Evolutionary conservation across 2,113 vertebrate species (phyloP).

Genomic region (Cyprinodon tularosa): DNA sequence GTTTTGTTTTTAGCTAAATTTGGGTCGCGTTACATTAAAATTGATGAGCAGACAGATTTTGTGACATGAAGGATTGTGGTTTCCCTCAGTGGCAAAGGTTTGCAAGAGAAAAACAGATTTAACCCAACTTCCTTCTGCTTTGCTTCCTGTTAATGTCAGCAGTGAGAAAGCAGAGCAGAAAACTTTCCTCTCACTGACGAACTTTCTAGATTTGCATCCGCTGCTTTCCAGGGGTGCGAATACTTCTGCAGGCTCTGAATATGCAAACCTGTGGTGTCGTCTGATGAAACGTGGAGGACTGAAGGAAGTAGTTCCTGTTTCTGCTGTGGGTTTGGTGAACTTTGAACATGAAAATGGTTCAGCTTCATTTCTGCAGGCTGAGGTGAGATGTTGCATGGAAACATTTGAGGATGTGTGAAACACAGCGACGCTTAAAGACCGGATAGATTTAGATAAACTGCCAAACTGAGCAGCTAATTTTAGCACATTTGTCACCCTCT

Average conservation of each 20-base stretch:
- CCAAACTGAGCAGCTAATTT: no score
- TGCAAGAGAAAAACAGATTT: not conserved
- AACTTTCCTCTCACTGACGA: not conserved
- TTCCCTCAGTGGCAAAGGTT: not conserved
- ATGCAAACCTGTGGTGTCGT: not conserved
- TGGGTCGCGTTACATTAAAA: no score
- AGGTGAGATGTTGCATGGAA: no score
- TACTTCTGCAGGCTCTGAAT: not conserved
- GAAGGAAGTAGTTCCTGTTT: not conserved
- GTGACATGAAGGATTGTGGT: not conserved
- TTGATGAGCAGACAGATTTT: not conserved
- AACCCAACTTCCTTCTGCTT: not conserved
- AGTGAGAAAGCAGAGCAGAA: slow-evolving; percentile 22
- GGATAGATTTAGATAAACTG: no score
- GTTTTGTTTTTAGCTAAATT: not conserved
- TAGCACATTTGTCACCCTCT: no score
- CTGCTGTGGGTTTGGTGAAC: not conserved
- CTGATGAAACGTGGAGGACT: not conserved
- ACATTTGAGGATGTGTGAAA: no score
- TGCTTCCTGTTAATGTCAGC: slow-evolving; percentile 45
- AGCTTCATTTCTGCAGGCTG: not conserved
- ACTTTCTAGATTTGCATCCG: no score
- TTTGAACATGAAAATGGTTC: not conserved
- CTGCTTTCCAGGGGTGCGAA: not conserved
- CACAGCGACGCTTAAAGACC: no score